Evolutionary conservation across 2,888 invertebrate species (phyloP), one percentile per base, ranked within the genome.

Genomic region (Aspidiotus rigidus): DNA sequence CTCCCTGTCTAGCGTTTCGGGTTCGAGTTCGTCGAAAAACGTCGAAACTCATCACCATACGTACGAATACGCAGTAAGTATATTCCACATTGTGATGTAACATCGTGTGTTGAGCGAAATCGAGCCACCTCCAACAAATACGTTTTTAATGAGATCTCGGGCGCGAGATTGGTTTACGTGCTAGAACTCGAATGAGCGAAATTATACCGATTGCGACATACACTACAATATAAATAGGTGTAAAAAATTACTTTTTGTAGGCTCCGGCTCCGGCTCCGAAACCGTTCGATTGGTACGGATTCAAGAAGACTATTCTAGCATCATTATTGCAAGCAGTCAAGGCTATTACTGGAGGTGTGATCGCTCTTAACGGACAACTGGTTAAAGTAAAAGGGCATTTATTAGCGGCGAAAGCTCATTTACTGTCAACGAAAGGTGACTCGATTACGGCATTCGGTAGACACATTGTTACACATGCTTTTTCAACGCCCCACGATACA

Each of bases 261-360:
- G 28, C 28, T 28, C 73, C 74, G 71, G 72, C 73, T 41, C 76
- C 77, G 69, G 74, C 73, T 44, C 72, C 73, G 40, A 77, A 77
- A 71, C 72, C 76, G 72, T 86, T 86, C 74, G 85, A 86, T 78
- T 83, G 85, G 73, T 89, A 86, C 86, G 84, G 86, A 17, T 80
- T 91, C 75, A 91, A 91, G 79, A 89, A 89, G 76, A 88, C 89
- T 0, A 87, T 92, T 71, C 79, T 91, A 15, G 86, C 86, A 78
- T 90, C 91, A 6, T 81, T 93, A 10, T 84, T 92, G 76, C 90
- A 92, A 83, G 91, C 92, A 0, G 87, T 90, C 1, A 92, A 92
- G 76, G 91, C 92, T 13, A 89, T 93, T 72, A 89, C 90, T 9
- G 92, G 92, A 10, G 90, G 91, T 62, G 88, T 90, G 10, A 86